Evolutionary conservation across 2,797 vertebrate species (phyloP), one percentile per base, ranked within the genome.

Genomic region (Octomys mimax): DNA sequence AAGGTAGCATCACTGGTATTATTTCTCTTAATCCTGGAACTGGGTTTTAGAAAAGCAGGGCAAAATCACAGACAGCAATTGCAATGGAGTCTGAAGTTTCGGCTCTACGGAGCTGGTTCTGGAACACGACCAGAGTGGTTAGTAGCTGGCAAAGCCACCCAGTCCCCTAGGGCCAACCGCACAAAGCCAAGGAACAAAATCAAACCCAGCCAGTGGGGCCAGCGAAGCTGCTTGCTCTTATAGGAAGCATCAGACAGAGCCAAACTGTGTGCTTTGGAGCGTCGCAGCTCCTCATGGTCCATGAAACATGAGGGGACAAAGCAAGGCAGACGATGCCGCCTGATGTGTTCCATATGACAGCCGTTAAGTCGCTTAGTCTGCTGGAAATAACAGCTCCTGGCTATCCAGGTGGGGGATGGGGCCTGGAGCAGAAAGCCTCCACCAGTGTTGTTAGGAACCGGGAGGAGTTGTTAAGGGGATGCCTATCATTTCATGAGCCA

Each of bases 281-380:
- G 70, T 54, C 66, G 4, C 11, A 33, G 92, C 93, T 92, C 90
- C 96, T 95, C 3, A 0, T 28, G 82, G 90, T 59, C 91, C 96
- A 46, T 89, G 95, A 97, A 95, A 96, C 84, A 59, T 0, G 93
- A 97, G 70, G 75, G 97, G 91, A 87, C 84, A 89, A 96, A 97
- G 96, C 98, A 97, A 97, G 95, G 97, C 0, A 79, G 97, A 95
- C 31, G 77, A 90, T 93, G 97, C 96, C n/a, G n/a, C 77, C 89
- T 96, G 93, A 97, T 97, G 90, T 46, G 88, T 84, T 96, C 95
- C 97, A 92, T 89, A 79, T 95, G 98, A 98, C 62, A 93, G 73
- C 89, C 89, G 92, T 80, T 33, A 92, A 91, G 86, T 73, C 39
- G 11, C 87, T 95, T 49, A 46, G 92, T 85, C 7, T 46, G 79